Percentiles rank a stretch among this genome's conserved stretches.
phyloP scores from a whole-genome alignment of 2,113 vertebrate genomes.

The Corydoras sp. region DNA sequence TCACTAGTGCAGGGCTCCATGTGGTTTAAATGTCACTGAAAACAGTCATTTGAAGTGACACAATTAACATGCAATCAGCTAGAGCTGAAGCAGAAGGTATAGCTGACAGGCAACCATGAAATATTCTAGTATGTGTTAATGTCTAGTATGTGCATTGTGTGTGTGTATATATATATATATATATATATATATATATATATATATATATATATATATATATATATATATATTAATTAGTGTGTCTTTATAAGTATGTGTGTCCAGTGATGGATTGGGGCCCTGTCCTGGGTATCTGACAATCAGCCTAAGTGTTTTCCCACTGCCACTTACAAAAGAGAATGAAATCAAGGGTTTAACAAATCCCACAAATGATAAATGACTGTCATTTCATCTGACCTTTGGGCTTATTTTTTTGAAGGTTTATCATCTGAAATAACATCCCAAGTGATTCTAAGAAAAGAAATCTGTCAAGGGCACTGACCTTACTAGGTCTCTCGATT shows the following conservation, averaged over 20 bases:
- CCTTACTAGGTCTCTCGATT: slow-evolving; percentile 4
- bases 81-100: slow-evolving; percentile 26
- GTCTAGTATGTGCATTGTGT: no score
- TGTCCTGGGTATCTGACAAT: no score
- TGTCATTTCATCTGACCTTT: no score
- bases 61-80: slow-evolving; percentile 58
- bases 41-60: slow-evolving; percentile 54
- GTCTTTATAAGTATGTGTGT: no score
- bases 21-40: slow-evolving; percentile 57
- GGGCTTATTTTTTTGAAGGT: slow-evolving; percentile 1
- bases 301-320: not conserved
- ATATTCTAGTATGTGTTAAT: slow-evolving; percentile 47
- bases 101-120: slow-evolving; percentile 50
- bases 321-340: slow-evolving; percentile 5
- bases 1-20: slow-evolving; percentile 45
- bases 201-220: no score
- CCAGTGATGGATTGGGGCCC: no score
- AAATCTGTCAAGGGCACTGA: slow-evolving; percentile 1
- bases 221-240: no score
- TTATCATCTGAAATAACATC: slow-evolving; percentile 22
- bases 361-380: no score
- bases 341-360: not conserved
- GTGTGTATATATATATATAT: no score
- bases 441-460: slow-evolving; percentile 2
- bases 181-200: no score